Base-by-base conservation (phyloP, 1,140 invertebrate genomes). In the Semibalanus balanoides region DNA sequence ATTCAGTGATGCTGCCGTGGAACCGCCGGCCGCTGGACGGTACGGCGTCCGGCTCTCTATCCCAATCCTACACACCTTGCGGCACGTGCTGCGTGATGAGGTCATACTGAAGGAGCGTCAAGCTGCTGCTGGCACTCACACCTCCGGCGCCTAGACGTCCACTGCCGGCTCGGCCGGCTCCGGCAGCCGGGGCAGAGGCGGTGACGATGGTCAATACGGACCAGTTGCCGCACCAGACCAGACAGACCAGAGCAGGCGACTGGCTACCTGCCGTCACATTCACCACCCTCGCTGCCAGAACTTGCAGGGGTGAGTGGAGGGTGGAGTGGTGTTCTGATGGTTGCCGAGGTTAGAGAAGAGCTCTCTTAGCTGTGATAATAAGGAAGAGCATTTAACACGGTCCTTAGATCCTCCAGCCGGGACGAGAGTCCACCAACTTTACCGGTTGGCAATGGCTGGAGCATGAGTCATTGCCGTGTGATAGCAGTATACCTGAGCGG, bases 1-100 rank as follows among this genome's bases (percentile, higher is more conserved):
- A 90, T 78, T 90, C 91, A 73, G 87, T 94, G 3, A 90, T 91
- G 86, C 83, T 90, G 28, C 85, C 95, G 79, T 95, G 93, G 93
- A 89, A 89, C 35, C 90, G 90, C 79, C 92, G 90, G 80, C 91
- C 91, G 0, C 84, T 93, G 29, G 89, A 90, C 75, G 87, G 88
- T 93, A 93, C 81, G 92, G 92, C 0, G 86, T 88, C 0, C 86
- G 91, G 70, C 93, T 93, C 87, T 90, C 91, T 0, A 92, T 94
- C 82, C 91, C 92, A 0, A 90, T 95, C 73, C 84, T 95, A 11
- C 87, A 91, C 0, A 94, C 95, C 76, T 84, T 95, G 3, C 89
- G 91, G 80, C 92, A 94, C 81, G 89, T 95, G 80, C 85, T 95
- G 22, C 89, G 91, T 76, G 92, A 91, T 3, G 92, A 94, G 81